Percentiles rank a stretch among this genome's conserved stretches.
Conservation (phyloP, 2,797 vertebrate species). For the Balearica regulorum region DNA sequence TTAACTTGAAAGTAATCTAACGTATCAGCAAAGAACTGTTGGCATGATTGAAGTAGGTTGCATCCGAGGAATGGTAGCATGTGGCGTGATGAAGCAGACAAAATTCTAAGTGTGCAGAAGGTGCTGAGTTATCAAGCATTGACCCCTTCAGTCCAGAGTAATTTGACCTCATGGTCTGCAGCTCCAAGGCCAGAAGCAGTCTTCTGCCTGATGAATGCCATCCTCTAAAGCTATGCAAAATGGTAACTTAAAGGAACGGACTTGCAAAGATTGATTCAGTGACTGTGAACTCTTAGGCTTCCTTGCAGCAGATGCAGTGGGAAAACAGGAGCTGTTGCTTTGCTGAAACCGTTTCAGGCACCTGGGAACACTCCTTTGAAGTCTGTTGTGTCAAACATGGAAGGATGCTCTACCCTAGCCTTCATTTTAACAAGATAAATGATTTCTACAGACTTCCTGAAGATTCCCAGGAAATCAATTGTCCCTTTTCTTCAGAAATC, state of each 20-base stretch:
- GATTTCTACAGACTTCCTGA: not conserved
- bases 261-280: not conserved
- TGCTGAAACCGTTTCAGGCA: not conserved
- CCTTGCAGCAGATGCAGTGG: not conserved
- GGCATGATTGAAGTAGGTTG: not conserved
- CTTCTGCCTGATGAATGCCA: not conserved
- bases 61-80: rapidly evolving
- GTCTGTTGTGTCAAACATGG: not conserved
- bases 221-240: not conserved
- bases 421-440: not conserved
- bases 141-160: not conserved
- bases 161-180: not conserved
- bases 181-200: not conserved
- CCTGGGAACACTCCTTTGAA: not conserved
- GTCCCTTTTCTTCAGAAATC: not conserved
- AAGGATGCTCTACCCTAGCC: not conserved
- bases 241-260: not conserved
- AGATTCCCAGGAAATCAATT: not conserved
- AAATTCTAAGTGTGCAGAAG: not conserved
- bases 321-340: not conserved
- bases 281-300: not conserved
- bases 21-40: not conserved
- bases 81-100: not conserved
- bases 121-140: not conserved
- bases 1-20: not conserved